Base-by-base conservation (phyloP, 30 jellyfish, hydroid and myxozoan genomes). In the Aurelia sp. region DNA sequence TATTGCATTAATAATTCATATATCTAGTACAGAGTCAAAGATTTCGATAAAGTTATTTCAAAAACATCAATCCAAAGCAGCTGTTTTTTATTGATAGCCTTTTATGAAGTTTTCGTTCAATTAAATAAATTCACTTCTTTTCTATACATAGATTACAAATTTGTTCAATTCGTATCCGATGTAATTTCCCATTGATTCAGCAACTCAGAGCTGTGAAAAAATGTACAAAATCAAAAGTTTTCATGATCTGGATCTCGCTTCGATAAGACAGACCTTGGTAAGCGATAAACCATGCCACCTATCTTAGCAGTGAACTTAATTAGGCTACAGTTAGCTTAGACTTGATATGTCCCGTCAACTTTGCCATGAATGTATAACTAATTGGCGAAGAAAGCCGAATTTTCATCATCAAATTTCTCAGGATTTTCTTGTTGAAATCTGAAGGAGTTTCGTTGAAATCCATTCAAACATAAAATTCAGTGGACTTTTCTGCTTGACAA, bases 21-120 rank as follows among this genome's bases (percentile, higher is more conserved):
- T 40, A 40, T 33, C 20, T 71, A 41, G 78, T 31, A 47, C 72
- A 33, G 52, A 68, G 75, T 71, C 61, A 70, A 65, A 47, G 92
- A 61, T 78, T 78, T 78, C 40, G 72, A 68, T 71, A 52, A 71
- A 83, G 68, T 75, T 47, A 68, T 71, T 60, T 38, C 67, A 57
- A 68, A 81, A 57, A 18, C 62, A 66, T 60, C 53, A 35, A 78
- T 44, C 53, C 47, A 21, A 47, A n/a, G 82, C 92, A 83, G 86
- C 20, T 83, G 92, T 21, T 83, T 72, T 63, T 50, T 13, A 44
- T 22, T 74, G 92, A 69, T 73, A n/a, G 92, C 81, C 86, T 30
- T 83, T 83, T 83, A 60, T 83, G 72, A 83, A 24, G 61, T 59
- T 44, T 11, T 70, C 63, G 86, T 83, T 83, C 70, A 41, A 51